Percentiles rank a stretch among this genome's conserved stretches.
These are phyloP conservation scores for Melieria crassipennis DNA, from an alignment of 2,888 invertebrate genomes.

Conservation along the genomic window DNA sequence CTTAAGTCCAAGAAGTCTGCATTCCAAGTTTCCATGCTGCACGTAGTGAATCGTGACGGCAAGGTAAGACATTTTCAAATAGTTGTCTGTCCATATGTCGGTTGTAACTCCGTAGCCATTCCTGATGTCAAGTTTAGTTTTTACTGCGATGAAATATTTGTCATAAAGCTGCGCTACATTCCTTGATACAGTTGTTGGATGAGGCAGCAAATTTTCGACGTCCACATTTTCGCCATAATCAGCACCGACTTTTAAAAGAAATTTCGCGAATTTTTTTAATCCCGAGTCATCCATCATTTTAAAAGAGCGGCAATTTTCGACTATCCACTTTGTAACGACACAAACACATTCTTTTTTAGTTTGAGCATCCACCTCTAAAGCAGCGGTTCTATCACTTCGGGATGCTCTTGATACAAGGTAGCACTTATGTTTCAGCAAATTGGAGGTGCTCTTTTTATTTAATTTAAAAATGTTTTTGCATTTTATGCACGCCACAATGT, in stretches of 20 bases:
- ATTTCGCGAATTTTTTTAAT: no score
- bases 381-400: no score
- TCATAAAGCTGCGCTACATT: slow-evolving; percentile 1
- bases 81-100: slow-evolving; percentile 18
- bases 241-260: background rate
- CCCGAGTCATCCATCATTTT: no score
- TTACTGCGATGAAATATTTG: background rate
- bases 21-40: slow-evolving; percentile 11
- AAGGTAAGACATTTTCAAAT: slow-evolving; percentile 24
- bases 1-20: slow-evolving; percentile 15
- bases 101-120: slow-evolving; percentile 6
- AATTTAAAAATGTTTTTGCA: no score
- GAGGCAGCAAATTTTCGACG: background rate
- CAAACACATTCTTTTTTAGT: no score
- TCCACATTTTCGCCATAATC: background rate
- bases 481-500: no score
- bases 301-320: no score
- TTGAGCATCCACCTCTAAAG: no score
- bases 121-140: slow-evolving; percentile 7
- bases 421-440: no score
- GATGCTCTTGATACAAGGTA: no score
- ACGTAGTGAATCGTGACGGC: slow-evolving; percentile 24
- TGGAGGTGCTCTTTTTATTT: no score
- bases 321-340: no score
- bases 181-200: background rate